phyloP scores from a whole-genome alignment of 2,113 vertebrate genomes.

The Gorsachius goisagi region DNA sequence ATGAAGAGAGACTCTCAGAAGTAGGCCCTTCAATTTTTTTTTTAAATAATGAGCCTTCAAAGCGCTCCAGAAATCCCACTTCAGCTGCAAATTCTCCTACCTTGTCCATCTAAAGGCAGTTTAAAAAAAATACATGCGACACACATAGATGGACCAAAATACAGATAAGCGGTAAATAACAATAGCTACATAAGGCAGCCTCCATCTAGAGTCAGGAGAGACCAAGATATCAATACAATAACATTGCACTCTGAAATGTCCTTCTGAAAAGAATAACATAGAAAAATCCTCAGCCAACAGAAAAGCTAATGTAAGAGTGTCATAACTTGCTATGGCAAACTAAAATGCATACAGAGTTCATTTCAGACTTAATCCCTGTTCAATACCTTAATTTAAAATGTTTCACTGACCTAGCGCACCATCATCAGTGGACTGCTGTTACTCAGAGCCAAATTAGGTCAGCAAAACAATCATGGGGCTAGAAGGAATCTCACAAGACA shows the following conservation, averaged over 20 bases:
- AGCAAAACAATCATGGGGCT: background rate
- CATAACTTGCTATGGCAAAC: background rate
- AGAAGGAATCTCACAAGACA: background rate
- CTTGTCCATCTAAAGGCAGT: background rate
- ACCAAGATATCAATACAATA: background rate
- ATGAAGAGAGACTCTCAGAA: slow-evolving; percentile 16
- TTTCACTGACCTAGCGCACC: background rate
- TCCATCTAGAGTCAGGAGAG: background rate
- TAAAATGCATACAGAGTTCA: background rate
- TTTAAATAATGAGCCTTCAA: slow-evolving; percentile 14
- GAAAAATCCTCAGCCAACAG: background rate
- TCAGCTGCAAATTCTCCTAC: background rate
- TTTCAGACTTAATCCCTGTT: background rate
- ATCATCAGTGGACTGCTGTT: background rate
- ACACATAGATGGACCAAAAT: background rate
- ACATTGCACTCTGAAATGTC: background rate
- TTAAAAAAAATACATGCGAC: background rate
- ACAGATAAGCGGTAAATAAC: background rate
- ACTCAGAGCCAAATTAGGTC: background rate
- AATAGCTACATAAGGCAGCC: background rate
- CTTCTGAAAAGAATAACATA: background rate
- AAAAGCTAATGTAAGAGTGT: background rate
- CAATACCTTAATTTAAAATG: background rate
- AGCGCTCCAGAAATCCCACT: background rate
- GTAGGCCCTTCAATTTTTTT: slow-evolving; percentile 16